Conservation (phyloP, 1,140 invertebrate genomes). For the Neoseiulus cucumeris region DNA sequence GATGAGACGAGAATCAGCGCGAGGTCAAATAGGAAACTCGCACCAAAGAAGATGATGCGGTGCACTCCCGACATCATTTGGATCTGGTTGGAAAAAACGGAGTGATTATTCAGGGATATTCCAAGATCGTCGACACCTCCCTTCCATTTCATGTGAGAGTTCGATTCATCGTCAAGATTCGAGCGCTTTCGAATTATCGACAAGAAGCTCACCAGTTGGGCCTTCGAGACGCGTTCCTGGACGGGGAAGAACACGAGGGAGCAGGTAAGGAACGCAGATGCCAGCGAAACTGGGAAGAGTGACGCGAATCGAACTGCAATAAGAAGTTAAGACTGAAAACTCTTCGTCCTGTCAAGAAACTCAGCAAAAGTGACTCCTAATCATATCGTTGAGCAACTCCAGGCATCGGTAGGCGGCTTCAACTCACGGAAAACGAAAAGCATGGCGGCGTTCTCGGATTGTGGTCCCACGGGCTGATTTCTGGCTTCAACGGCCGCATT, state of each 20-base stretch:
- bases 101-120: not conserved
- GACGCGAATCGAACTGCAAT: slow-evolving; percentile 1
- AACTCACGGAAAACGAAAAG: not conserved
- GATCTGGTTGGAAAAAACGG: not conserved
- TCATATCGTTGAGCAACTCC: not conserved
- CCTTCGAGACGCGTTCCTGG: slow-evolving; percentile 19
- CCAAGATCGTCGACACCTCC: not conserved
- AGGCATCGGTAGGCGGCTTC: not conserved
- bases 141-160: not conserved
- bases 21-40: not conserved
- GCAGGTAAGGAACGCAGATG: slow-evolving; percentile 18
- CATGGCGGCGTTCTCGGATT: not conserved
- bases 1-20: not conserved
- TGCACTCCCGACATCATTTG: slow-evolving; percentile 6
- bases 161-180: not conserved
- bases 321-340: not conserved
- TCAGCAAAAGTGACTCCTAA: not conserved
- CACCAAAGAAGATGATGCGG: slow-evolving; percentile 2
- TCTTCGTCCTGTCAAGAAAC: not conserved
- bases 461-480: not conserved
- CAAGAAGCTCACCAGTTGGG: not conserved
- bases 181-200: not conserved
- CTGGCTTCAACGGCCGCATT: not conserved
- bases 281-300: slow-evolving; percentile 13
- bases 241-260: slow-evolving; percentile 18